Evolutionary conservation across 2,113 vertebrate genomes (phyloP).

Genomic region (Zosterops japonicus): DNA sequence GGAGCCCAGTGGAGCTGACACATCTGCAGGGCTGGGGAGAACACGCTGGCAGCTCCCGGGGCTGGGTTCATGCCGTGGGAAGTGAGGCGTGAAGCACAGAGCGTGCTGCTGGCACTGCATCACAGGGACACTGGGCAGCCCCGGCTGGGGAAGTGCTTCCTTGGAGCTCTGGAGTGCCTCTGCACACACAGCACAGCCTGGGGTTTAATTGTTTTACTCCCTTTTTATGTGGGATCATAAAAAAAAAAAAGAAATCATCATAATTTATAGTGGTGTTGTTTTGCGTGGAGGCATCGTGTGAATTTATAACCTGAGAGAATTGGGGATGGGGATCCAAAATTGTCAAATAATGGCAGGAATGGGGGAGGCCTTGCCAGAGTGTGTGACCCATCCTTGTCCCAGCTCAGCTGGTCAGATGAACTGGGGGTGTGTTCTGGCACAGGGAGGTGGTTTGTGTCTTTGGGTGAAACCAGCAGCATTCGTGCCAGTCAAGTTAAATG

Average conservation of each 20-base stretch:
- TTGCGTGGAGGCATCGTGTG: accelerated
- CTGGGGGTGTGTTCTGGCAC: neutral
- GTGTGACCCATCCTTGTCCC: neutral
- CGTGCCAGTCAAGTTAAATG: neutral
- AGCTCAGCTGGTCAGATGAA: neutral
- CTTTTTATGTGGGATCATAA: neutral
- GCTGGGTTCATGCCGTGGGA: neutral
- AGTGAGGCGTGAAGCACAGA: neutral
- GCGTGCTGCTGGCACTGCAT: neutral
- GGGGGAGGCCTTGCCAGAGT: neutral
- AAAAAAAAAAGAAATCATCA: neutral
- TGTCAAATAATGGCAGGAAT: neutral
- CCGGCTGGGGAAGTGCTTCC: accelerated
- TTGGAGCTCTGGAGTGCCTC: neutral
- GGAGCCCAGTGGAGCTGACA: neutral
- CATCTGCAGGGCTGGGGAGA: neutral
- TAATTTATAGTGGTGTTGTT: neutral
- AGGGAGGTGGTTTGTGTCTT: neutral
- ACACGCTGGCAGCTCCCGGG: accelerated
- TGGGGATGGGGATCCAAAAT: neutral
- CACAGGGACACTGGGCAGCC: neutral
- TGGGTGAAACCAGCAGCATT: neutral
- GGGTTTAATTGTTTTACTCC: neutral
- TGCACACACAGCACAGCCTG: neutral
- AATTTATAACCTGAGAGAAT: neutral